Percentiles rank a stretch among this genome's conserved stretches.
Conservation (phyloP, 2,797 vertebrate genomes). For the Danio kyathit region DNA sequence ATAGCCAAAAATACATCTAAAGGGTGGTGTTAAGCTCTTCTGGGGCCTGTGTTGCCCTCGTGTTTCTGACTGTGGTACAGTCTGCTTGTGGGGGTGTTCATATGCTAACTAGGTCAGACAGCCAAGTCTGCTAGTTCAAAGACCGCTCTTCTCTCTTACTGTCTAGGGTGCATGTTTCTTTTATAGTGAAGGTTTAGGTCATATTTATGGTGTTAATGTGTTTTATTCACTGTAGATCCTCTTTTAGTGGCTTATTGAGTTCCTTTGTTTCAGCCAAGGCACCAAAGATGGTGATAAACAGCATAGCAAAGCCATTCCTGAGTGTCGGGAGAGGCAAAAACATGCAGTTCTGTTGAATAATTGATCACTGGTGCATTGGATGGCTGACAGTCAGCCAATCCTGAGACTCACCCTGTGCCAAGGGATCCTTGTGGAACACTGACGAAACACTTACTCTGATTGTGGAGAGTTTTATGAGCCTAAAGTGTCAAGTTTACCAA, state of each 20-base stretch:
- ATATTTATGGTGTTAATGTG: slow-evolving; percentile 57
- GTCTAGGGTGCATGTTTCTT: slow-evolving; percentile 61
- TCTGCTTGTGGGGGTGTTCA: slow-evolving; percentile 61
- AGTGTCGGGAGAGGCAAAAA: slow-evolving; percentile 43
- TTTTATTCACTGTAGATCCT: slow-evolving; percentile 45
- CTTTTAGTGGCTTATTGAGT: slow-evolving; percentile 41
- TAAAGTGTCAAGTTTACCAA: slow-evolving; percentile 20
- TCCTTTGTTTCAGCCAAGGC: slow-evolving; percentile 37
- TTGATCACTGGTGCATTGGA: slow-evolving; percentile 61
- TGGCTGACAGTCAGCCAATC: slow-evolving; percentile 61
- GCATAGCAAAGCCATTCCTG: slow-evolving; percentile 38
- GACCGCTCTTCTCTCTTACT: slow-evolving; percentile 63
- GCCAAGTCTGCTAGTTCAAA: slow-evolving; percentile 57
- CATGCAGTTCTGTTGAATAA: slow-evolving; percentile 66
- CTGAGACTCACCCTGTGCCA: slow-evolving; percentile 55
- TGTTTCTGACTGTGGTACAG: slow-evolving; percentile 44
- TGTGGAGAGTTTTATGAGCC: slow-evolving; percentile 39
- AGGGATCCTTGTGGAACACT: slow-evolving; percentile 8
- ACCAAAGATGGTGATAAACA: slow-evolving; percentile 25
- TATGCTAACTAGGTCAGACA: slow-evolving; percentile 74
- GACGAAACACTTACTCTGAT: slow-evolving; percentile 9
- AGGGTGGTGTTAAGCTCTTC: slow-evolving; percentile 21
- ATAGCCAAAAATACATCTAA: background rate
- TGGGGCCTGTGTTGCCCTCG: background rate
- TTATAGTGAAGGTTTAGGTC: slow-evolving; percentile 57